phyloP scores from a whole-genome alignment of 2,888 invertebrate species.

The Harpagoxenus sublaevis region DNA sequence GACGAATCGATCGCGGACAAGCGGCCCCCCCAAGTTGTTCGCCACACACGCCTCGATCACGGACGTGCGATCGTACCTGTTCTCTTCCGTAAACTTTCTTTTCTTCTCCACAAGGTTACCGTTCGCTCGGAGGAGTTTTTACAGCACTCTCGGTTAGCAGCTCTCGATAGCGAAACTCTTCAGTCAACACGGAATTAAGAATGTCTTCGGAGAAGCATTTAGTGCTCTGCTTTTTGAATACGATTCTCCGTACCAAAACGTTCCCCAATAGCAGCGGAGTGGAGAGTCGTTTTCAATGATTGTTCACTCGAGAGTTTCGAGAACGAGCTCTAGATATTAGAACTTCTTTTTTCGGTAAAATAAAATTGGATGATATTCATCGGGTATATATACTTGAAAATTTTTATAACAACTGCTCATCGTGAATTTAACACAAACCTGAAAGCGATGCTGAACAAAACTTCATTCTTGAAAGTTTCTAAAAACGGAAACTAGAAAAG shows the following conservation, averaged over 20 bases:
- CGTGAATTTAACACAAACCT: background rate
- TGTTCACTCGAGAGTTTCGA: conserved; percentile 34
- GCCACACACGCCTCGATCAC: conserved; percentile 30
- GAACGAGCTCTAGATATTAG: conserved; percentile 15
- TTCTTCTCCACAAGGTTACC: background rate
- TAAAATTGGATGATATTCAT: conserved; percentile 32
- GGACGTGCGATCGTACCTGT: conserved; percentile 57
- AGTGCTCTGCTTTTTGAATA: conserved; percentile 29
- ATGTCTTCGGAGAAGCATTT: conserved; percentile 32
- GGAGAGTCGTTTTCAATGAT: conserved; percentile 27
- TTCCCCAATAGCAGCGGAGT: background rate
- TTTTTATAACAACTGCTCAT: background rate
- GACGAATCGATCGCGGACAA: conserved; percentile 57
- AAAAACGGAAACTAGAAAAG: background rate
- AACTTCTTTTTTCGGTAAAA: conserved; percentile 33
- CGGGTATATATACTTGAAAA: conserved; percentile 34
- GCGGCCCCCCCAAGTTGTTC: conserved; percentile 35
- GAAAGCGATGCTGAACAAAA: background rate
- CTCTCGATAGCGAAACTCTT: conserved; percentile 18
- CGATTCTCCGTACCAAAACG: conserved; percentile 17
- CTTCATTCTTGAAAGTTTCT: background rate
- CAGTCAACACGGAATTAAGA: conserved; percentile 48
- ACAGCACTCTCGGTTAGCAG: background rate
- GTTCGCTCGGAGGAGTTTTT: conserved; percentile 4
- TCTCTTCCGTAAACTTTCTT: conserved; percentile 3